These are phyloP conservation scores for Phenganax subtilis DNA, from an alignment of 92 coral and sea anemone genomes.

Conservation along the genomic window DNA sequence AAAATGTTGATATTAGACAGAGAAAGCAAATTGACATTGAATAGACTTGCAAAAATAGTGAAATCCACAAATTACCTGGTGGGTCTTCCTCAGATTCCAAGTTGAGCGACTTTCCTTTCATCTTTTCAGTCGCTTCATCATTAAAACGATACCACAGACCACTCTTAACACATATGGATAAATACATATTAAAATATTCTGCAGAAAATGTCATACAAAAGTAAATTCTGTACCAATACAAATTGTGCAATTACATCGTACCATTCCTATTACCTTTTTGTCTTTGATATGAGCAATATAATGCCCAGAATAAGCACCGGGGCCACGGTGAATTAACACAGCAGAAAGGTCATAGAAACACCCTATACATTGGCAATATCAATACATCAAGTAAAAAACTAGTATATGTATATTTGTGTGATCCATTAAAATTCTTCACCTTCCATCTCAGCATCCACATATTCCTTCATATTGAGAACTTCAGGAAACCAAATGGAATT, in stretches of 20 bases:
- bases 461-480: slow-evolving; percentile 68
- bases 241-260: too few relatives aligned
- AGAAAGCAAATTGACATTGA: background rate
- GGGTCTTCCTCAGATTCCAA: slow-evolving; percentile 83
- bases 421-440: background rate
- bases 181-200: background rate
- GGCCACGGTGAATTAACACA: slow-evolving; percentile 91
- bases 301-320: slow-evolving; percentile 95
- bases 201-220: background rate
- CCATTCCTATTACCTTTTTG: slow-evolving; percentile 56
- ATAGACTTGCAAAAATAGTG: background rate
- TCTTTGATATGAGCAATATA: slow-evolving; percentile 94
- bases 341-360: slow-evolving; percentile 81
- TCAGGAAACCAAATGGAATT: slow-evolving; percentile 87
- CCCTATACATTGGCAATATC: slow-evolving; percentile 33
- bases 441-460: slow-evolving; percentile 45
- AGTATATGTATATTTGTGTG: background rate
- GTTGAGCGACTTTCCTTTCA: slow-evolving; percentile 74
- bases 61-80: slow-evolving; percentile 42
- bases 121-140: slow-evolving; percentile 89
- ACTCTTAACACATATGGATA: slow-evolving; percentile 45
- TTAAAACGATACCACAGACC: slow-evolving; percentile 93
- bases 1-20: background rate
- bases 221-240: background rate
- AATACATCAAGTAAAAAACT: background rate